These are phyloP conservation scores for Drosophila pseudotakahashii DNA, from an alignment of 2,888 invertebrate species.

Conservation along the genomic window DNA sequence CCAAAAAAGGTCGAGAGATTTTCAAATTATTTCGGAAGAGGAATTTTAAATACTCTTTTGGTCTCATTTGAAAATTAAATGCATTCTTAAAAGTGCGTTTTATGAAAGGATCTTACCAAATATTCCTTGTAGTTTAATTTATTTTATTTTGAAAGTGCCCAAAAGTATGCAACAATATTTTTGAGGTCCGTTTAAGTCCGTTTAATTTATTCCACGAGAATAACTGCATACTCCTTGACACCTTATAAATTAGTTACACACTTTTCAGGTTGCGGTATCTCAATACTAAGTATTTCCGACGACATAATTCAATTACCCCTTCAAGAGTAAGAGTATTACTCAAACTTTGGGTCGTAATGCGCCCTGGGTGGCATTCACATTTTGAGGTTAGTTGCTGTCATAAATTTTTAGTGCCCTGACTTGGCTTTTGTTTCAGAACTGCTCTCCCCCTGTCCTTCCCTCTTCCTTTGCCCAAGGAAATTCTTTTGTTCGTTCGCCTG, in stretches of 20 bases:
- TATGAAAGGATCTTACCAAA: too few relatives aligned
- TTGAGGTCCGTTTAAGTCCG: too few relatives aligned
- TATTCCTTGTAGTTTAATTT: too few relatives aligned
- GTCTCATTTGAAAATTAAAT: too few relatives aligned
- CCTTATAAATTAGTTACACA: background rate
- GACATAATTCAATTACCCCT: background rate
- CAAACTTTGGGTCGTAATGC: slow-evolving; percentile 60
- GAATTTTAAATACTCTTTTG: slow-evolving; percentile 10
- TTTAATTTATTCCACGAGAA: background rate
- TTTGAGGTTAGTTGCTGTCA: slow-evolving; percentile 74
- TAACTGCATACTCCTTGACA: background rate
- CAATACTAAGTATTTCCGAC: background rate
- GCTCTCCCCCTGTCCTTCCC: slow-evolving; percentile 2
- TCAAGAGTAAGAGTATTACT: slow-evolving; percentile 13
- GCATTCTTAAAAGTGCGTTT: too few relatives aligned
- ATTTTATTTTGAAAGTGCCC: too few relatives aligned
- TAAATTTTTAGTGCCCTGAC: slow-evolving; percentile 69
- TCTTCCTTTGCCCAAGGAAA: slow-evolving; percentile 24
- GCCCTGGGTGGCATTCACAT: slow-evolving; percentile 55
- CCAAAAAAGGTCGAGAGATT: slow-evolving; percentile 16
- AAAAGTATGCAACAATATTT: too few relatives aligned
- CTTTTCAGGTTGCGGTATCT: background rate
- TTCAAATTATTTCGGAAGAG: background rate
- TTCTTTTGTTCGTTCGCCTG: slow-evolving; percentile 40
- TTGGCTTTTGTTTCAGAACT: slow-evolving; percentile 41